Evolutionary conservation across 2,113 vertebrate genomes (phyloP).

Genomic region (Corythornis madagascariensis): DNA sequence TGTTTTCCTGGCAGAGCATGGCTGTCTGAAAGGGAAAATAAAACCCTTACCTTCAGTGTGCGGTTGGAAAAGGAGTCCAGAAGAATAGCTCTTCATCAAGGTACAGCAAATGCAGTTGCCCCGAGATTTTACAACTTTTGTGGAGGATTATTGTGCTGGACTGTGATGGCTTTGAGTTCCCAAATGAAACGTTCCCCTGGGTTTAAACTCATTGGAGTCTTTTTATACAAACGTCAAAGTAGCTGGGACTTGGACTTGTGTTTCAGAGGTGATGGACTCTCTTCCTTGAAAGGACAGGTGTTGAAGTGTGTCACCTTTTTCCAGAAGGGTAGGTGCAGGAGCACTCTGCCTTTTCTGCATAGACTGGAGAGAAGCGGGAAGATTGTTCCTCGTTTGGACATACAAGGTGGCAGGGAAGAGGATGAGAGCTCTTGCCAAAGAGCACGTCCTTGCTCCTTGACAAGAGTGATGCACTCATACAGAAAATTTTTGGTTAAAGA

Average conservation of each 20-base stretch:
- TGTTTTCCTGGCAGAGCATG: not conserved
- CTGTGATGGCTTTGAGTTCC: too few relatives aligned
- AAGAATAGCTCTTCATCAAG: too few relatives aligned
- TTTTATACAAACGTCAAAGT: not conserved
- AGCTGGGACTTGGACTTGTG: not conserved
- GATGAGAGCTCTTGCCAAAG: not conserved
- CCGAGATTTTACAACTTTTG: too few relatives aligned
- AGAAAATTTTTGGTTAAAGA: not conserved
- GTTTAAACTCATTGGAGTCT: too few relatives aligned
- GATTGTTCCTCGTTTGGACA: rapidly evolving
- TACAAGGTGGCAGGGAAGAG: not conserved
- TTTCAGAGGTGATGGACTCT: too few relatives aligned
- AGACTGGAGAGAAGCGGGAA: not conserved
- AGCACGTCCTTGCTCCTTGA: rapidly evolving
- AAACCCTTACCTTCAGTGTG: too few relatives aligned
- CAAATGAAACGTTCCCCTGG: rapidly evolving
- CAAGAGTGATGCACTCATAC: rapidly evolving
- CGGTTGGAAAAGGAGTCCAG: not conserved
- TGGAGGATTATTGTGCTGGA: not conserved
- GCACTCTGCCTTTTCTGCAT: not conserved
- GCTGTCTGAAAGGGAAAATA: not conserved
- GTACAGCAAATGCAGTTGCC: not conserved
- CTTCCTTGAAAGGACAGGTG: too few relatives aligned
- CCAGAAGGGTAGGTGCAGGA: too few relatives aligned
- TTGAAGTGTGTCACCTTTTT: not conserved